Conservation (phyloP, 2,888 invertebrate genomes). For the Macropis europaea region DNA sequence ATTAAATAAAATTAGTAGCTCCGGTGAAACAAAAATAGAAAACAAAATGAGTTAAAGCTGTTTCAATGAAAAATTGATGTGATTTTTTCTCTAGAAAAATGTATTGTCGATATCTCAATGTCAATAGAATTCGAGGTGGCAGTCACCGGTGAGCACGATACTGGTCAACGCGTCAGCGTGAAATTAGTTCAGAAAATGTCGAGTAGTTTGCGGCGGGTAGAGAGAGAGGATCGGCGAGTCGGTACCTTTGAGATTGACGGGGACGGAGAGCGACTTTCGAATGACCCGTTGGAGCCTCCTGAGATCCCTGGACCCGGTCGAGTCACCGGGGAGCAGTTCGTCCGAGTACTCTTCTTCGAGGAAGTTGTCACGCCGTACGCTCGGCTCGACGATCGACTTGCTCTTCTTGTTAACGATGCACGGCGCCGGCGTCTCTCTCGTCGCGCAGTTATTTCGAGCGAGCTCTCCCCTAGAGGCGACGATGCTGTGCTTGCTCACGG, state of each 20-base stretch:
- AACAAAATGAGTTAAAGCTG: too few species aligned
- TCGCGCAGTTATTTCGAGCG: constrained; percentile 66
- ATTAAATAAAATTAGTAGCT: too few species aligned
- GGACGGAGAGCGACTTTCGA: constrained; percentile 69
- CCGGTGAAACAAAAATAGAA: too few species aligned
- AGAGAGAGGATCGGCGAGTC: not conserved
- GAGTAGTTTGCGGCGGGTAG: too few species aligned
- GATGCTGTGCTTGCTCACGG: constrained; percentile 67
- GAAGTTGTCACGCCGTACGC: constrained; percentile 14
- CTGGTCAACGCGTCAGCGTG: too few species aligned
- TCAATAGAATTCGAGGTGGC: too few species aligned
- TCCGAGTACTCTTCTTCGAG: constrained; percentile 4
- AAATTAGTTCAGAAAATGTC: too few species aligned
- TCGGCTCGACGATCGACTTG: constrained; percentile 35
- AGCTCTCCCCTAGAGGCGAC: constrained; percentile 71
- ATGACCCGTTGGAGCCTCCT: constrained; percentile 29
- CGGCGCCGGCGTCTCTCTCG: constrained; percentile 64
- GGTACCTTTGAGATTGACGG: constrained; percentile 68
- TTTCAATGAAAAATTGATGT: too few species aligned
- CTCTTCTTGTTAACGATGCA: constrained; percentile 38
- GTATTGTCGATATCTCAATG: too few species aligned
- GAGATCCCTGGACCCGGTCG: not conserved
- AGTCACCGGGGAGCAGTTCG: constrained; percentile 3
- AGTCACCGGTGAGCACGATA: too few species aligned
- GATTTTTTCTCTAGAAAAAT: too few species aligned